phyloP scores from a whole-genome alignment of 2,113 vertebrate species.

The Seriola dumerili region DNA sequence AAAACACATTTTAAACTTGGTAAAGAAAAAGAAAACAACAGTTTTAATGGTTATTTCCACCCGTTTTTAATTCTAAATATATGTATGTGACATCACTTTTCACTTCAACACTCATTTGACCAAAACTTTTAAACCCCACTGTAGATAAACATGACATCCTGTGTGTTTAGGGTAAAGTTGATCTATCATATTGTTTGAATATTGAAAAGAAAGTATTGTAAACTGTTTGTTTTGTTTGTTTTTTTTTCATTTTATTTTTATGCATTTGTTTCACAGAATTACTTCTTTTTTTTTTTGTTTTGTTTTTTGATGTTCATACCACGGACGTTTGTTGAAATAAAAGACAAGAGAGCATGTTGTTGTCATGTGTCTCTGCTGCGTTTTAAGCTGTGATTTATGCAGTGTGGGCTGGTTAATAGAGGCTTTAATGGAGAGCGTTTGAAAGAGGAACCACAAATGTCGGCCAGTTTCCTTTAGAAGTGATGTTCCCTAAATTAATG shows the following conservation, averaged over 20 bases:
- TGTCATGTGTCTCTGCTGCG: slow-evolving; percentile 42
- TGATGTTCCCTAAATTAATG: slow-evolving; percentile 73
- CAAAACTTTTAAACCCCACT: background rate
- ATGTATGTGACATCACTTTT: background rate
- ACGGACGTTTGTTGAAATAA: slow-evolving; percentile 50
- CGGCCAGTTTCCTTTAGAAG: slow-evolving; percentile 66
- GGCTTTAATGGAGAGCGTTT: slow-evolving; percentile 64
- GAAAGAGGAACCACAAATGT: slow-evolving; percentile 73
- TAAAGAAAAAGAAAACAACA: no score
- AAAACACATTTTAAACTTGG: background rate
- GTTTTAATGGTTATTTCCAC: background rate
- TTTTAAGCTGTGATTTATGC: slow-evolving; percentile 55
- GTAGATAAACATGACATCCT: background rate
- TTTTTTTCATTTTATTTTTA: background rate
- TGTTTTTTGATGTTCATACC: slow-evolving; percentile 24
- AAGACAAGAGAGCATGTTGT: slow-evolving; percentile 45
- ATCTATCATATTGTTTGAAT: background rate
- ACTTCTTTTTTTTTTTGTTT: background rate
- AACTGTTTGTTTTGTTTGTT: background rate
- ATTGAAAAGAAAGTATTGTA: background rate
- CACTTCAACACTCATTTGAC: background rate
- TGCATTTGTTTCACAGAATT: background rate
- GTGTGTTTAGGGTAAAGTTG: background rate
- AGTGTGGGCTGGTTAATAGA: slow-evolving; percentile 44
- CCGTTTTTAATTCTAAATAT: background rate